These are phyloP conservation scores for Drosophila colorata DNA, from an alignment of 2,888 invertebrate species.

Conservation along the genomic window DNA sequence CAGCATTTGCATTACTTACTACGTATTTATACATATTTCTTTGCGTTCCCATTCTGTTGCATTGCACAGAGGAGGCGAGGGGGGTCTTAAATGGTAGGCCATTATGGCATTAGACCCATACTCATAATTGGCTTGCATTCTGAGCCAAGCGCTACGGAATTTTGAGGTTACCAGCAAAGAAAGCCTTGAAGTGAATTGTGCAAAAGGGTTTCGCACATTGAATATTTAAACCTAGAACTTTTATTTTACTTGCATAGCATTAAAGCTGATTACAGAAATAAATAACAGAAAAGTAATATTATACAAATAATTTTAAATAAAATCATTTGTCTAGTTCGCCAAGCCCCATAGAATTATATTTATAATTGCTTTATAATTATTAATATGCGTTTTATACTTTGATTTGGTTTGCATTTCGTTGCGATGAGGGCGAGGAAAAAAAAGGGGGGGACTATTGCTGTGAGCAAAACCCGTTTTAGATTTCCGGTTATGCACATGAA, in stretches of 20 bases:
- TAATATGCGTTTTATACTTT: constrained; percentile 11
- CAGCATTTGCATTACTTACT: background rate
- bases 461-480: constrained; percentile 40
- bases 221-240: constrained; percentile 1
- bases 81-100: constrained; percentile 32
- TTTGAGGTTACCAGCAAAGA: constrained; percentile 48
- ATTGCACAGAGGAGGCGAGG: constrained; percentile 3
- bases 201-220: constrained; percentile 16
- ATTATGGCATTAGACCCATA: constrained; percentile 54
- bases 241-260: background rate
- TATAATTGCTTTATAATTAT: constrained; percentile 2
- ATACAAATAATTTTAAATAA: background rate
- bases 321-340: background rate
- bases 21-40: constrained; percentile 16
- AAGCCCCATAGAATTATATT: constrained; percentile 2
- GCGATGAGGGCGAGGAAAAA: background rate
- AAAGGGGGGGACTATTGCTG: background rate
- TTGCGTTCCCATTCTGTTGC: constrained; percentile 25
- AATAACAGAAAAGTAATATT: background rate
- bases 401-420: constrained; percentile 23
- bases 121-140: constrained; percentile 58
- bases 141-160: constrained; percentile 41
- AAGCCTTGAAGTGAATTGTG: constrained; percentile 39
- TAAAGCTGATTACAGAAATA: background rate
- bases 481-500: constrained; percentile 52